phyloP scores from a whole-genome alignment of 2,888 invertebrate genomes.

The Zygaena filipendulae region DNA sequence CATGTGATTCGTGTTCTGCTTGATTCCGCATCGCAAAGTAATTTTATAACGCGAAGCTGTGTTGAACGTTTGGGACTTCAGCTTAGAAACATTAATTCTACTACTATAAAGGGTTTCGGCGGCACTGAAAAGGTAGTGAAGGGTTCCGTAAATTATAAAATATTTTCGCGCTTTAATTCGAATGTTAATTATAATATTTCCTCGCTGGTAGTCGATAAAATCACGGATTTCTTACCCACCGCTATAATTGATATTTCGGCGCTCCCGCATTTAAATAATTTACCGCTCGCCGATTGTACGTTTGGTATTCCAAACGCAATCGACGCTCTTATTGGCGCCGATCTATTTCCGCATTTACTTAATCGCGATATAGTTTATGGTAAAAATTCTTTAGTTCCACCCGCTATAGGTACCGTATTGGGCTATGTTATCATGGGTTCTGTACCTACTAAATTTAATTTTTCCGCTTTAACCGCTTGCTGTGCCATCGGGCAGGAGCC shows the following conservation, averaged over 20 bases:
- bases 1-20: constrained; percentile 9
- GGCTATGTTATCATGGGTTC: not conserved
- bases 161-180: too few relatives aligned
- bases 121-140: constrained; percentile 6
- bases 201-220: constrained; percentile 11
- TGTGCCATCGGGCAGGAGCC: not conserved
- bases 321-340: constrained; percentile 12
- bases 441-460: not conserved
- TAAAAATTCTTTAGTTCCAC: not conserved
- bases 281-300: constrained; percentile 11
- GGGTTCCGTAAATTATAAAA: too few relatives aligned
- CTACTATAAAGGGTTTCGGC: constrained; percentile 11
- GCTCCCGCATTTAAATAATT: constrained; percentile 3
- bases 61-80: constrained; percentile 8
- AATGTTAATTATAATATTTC: too few relatives aligned
- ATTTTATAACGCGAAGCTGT: constrained; percentile 10
- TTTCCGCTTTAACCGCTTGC: not conserved
- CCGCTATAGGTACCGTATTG: constrained; percentile 8
- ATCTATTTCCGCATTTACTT: constrained; percentile 11
- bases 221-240: constrained; percentile 12
- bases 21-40: constrained; percentile 12
- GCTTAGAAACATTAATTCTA: not conserved
- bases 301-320: constrained; percentile 9
- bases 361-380: constrained; percentile 4
- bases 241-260: constrained; percentile 4